These are phyloP conservation scores for Plagodis dolabraria DNA, from an alignment of 2,888 invertebrate species.

Conservation along the genomic window DNA sequence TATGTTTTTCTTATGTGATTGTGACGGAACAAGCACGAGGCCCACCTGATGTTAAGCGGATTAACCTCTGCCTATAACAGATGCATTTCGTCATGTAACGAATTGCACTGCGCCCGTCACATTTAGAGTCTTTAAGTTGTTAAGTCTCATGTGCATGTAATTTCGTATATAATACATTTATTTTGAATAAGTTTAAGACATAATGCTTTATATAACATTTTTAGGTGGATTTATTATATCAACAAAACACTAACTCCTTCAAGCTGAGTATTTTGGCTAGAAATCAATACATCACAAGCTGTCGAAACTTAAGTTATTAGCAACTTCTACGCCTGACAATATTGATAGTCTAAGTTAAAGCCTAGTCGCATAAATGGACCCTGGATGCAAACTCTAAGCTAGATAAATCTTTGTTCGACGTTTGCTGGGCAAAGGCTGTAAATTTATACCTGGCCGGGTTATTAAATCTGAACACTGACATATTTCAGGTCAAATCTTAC, in stretches of 20 bases:
- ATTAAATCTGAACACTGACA: not conserved
- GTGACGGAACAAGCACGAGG: no score
- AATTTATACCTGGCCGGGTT: not conserved
- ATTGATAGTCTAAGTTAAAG: constrained; percentile 39
- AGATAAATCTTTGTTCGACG: constrained; percentile 22
- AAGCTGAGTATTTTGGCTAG: constrained; percentile 17
- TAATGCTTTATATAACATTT: not conserved
- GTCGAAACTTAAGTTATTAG: constrained; percentile 49
- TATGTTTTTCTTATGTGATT: no score
- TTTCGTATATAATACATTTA: not conserved
- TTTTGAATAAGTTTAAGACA: not conserved
- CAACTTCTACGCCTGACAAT: constrained; percentile 42
- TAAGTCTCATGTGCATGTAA: no score
- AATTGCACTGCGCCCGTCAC: no score
- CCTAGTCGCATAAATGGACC: constrained; percentile 30
- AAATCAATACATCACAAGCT: constrained; percentile 29
- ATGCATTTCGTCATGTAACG: no score
- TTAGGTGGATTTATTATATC: not conserved
- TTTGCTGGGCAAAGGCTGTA: not conserved
- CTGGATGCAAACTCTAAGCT: constrained; percentile 9
- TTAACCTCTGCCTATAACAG: no score
- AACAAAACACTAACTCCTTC: not conserved
- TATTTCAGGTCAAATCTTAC: no score
- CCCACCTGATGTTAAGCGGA: no score
- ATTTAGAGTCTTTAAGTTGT: no score